Evolutionary conservation across 1,140 invertebrate species (phyloP).

Genomic region (Phocides pigmalion): DNA sequence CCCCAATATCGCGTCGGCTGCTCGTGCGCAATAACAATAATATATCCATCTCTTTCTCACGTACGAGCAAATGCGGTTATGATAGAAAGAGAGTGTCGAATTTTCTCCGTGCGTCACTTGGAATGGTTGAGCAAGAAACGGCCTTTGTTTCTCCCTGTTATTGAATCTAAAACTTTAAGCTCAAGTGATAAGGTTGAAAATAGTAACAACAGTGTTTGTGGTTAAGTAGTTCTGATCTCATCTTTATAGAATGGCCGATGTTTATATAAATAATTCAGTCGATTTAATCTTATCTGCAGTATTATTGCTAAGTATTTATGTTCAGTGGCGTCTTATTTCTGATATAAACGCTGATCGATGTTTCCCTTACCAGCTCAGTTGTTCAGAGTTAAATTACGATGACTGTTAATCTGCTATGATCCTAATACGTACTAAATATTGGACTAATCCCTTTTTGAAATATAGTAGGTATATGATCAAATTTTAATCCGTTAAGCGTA

Average conservation of each 20-base stretch:
- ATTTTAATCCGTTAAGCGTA: too few relatives aligned
- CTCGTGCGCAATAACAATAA: constrained; percentile 41
- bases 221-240: constrained; percentile 49
- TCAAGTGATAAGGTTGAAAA: constrained; percentile 35
- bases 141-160: constrained; percentile 49
- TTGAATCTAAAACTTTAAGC: constrained; percentile 46
- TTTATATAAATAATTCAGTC: constrained; percentile 56
- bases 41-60: constrained; percentile 61
- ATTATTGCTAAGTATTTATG: constrained; percentile 31
- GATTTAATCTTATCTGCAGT: constrained; percentile 55
- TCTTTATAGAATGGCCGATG: constrained; percentile 58
- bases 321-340: constrained; percentile 21
- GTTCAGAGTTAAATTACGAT: too few relatives aligned
- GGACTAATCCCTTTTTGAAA: too few relatives aligned
- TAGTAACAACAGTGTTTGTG: constrained; percentile 24
- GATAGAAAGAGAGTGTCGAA: constrained; percentile 57
- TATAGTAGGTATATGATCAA: too few relatives aligned
- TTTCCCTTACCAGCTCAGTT: too few relatives aligned
- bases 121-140: constrained; percentile 59
- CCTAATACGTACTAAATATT: too few relatives aligned
- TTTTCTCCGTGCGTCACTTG: constrained; percentile 55
- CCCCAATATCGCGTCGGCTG: constrained; percentile 50
- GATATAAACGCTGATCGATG: too few relatives aligned
- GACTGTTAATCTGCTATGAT: too few relatives aligned
- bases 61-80: constrained; percentile 41